Percentiles rank a stretch among this genome's conserved stretches.
Conservation (phyloP, 2,113 vertebrate species). For the Chitala chitala region DNA sequence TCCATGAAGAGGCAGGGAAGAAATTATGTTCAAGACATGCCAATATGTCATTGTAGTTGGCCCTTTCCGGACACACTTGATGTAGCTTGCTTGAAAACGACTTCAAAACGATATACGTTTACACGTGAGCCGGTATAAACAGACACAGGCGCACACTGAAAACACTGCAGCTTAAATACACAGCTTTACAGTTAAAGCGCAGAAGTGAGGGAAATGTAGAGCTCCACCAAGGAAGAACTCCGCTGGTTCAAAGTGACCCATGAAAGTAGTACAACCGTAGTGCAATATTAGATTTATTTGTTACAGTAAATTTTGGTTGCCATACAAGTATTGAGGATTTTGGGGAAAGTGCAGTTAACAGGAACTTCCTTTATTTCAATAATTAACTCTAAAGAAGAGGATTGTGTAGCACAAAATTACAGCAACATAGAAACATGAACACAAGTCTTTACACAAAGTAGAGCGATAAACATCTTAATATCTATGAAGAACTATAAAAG, state of each 20-base stretch:
- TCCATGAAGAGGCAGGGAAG: no score
- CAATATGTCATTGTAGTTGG: no score
- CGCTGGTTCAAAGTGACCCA: conserved; percentile 18
- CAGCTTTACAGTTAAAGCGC: background rate
- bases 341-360: conserved; percentile 81
- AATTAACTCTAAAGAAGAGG: conserved; percentile 78
- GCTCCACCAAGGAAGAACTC: background rate
- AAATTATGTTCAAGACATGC: no score
- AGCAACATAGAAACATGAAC: conserved; percentile 89
- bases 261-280: conserved; percentile 66
- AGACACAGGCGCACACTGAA: no score
- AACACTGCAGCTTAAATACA: no score
- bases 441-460: conserved; percentile 80
- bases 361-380: conserved; percentile 66
- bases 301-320: conserved; percentile 94
- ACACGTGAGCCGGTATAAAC: no score
- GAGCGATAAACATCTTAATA: conserved; percentile 72
- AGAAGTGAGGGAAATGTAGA: background rate
- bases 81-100: no score
- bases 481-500: conserved; percentile 61
- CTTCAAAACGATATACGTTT: no score
- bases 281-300: conserved; percentile 96
- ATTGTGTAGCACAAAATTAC: conserved; percentile 94
- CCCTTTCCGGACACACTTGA: no score
- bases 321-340: conserved; percentile 83